These are phyloP conservation scores for Conger conger DNA, from an alignment of 2,113 vertebrate species.

Conservation along the genomic window DNA sequence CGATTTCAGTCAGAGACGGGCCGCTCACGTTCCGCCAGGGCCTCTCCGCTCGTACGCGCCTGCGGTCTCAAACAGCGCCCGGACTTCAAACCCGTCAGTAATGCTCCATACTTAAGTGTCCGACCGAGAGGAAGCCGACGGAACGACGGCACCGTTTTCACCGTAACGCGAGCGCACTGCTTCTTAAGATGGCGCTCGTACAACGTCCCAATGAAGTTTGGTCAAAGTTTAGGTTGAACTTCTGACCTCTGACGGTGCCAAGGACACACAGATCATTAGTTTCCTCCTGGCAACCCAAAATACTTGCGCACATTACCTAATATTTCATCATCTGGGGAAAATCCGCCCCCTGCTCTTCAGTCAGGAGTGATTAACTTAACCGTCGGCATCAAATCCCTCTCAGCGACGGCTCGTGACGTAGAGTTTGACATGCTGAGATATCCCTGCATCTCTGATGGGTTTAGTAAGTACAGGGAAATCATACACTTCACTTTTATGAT, in stretches of 20 bases:
- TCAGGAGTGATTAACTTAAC: neutral
- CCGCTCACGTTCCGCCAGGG: neutral
- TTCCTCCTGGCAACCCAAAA: neutral
- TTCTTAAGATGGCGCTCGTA: neutral
- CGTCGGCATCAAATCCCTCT: neutral
- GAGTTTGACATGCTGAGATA: too few relatives aligned
- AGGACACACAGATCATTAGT: neutral
- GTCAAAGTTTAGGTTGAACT: neutral
- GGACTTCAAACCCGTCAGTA: neutral
- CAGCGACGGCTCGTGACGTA: too few relatives aligned
- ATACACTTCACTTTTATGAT: neutral
- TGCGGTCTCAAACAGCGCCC: neutral
- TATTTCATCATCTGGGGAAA: neutral
- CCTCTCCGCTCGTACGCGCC: neutral
- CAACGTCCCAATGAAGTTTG: neutral
- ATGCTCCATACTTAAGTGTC: neutral
- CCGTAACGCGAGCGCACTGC: neutral
- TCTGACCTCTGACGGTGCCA: neutral
- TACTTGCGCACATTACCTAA: neutral
- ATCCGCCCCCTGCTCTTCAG: neutral
- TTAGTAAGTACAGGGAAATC: neutral
- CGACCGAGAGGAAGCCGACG: neutral
- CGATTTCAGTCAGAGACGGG: constrained; percentile 3
- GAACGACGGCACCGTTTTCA: neutral
- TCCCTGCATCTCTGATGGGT: too few relatives aligned